phyloP scores from a whole-genome alignment of 2,888 invertebrate genomes.

The Creontiades dilutus region DNA sequence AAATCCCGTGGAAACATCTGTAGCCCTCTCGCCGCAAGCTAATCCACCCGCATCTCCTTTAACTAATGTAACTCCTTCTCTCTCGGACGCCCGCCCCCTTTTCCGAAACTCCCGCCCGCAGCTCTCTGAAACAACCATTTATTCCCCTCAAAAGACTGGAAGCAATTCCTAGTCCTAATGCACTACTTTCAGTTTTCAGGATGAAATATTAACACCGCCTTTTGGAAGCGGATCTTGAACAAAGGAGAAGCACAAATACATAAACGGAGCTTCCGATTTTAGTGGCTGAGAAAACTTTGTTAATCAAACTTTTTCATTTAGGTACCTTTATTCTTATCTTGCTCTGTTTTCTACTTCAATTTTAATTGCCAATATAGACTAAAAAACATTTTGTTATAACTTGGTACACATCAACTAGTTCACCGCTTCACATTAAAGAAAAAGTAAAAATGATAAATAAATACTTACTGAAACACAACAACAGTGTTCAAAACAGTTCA shows the following conservation, averaged over 20 bases:
- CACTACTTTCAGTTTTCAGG: slow-evolving; percentile 51
- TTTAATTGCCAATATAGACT: no score
- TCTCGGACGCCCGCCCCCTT: neutral
- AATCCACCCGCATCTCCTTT: slow-evolving; percentile 37
- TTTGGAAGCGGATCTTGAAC: neutral
- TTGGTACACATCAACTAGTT: no score
- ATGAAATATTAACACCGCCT: slow-evolving; percentile 17
- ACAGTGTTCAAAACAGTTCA: no score
- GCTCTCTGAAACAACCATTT: slow-evolving; percentile 44
- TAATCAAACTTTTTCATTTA: neutral
- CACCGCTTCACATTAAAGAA: neutral
- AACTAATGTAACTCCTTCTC: slow-evolving; percentile 33
- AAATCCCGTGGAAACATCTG: slow-evolving; percentile 44
- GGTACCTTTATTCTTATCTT: no score
- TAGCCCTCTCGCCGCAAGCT: slow-evolving; percentile 38
- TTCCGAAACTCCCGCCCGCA: slow-evolving; percentile 13
- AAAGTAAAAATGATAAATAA: no score
- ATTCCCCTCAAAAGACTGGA: slow-evolving; percentile 43
- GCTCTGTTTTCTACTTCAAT: no score
- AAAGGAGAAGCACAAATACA: neutral
- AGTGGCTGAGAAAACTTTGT: neutral
- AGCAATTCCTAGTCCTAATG: slow-evolving; percentile 34
- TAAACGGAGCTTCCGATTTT: neutral
- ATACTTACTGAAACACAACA: no score
- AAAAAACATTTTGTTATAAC: no score